Conservation (phyloP, 2,797 vertebrate genomes). For the Harpagifer antarcticus region DNA sequence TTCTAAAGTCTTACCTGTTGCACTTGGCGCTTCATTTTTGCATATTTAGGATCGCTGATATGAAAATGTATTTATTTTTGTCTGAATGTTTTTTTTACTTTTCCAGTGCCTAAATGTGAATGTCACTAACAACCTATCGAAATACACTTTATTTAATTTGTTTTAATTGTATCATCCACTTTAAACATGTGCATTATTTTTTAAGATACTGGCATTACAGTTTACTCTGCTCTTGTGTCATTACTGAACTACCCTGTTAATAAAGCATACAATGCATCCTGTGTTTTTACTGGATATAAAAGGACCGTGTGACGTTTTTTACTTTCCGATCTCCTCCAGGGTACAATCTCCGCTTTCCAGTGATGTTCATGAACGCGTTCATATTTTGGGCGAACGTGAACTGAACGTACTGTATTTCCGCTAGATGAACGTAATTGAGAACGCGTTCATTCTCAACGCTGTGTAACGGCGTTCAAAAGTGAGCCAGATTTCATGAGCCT, state of each 20-base stretch:
- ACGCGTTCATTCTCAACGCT: too few relatives aligned
- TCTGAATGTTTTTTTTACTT: conserved; percentile 52
- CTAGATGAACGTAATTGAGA: too few relatives aligned
- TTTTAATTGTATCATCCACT: conserved; percentile 46
- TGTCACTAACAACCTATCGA: conserved; percentile 61
- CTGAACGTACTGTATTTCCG: too few relatives aligned
- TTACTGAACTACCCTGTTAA: conserved; percentile 55
- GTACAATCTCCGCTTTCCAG: too few relatives aligned
- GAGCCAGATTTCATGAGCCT: too few relatives aligned
- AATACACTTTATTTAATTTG: conserved; percentile 55
- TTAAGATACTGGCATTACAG: conserved; percentile 37
- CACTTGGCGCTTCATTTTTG: conserved; percentile 65
- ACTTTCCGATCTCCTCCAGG: too few relatives aligned
- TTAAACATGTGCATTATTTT: conserved; percentile 48
- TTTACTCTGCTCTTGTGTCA: conserved; percentile 26
- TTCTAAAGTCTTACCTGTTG: conserved; percentile 65
- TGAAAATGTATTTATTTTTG: conserved; percentile 67
- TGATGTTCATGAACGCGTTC: too few relatives aligned
- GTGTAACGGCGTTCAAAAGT: too few relatives aligned
- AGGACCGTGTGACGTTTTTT: too few relatives aligned
- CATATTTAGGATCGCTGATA: conserved; percentile 49
- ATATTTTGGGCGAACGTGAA: too few relatives aligned
- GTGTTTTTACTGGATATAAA: conserved; percentile 21
- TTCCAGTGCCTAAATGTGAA: conserved; percentile 69
- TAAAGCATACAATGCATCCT: conserved; percentile 60